These are phyloP conservation scores for Strigamia maritima DNA, from an alignment of 2,888 invertebrate species.

Conservation along the genomic window DNA sequence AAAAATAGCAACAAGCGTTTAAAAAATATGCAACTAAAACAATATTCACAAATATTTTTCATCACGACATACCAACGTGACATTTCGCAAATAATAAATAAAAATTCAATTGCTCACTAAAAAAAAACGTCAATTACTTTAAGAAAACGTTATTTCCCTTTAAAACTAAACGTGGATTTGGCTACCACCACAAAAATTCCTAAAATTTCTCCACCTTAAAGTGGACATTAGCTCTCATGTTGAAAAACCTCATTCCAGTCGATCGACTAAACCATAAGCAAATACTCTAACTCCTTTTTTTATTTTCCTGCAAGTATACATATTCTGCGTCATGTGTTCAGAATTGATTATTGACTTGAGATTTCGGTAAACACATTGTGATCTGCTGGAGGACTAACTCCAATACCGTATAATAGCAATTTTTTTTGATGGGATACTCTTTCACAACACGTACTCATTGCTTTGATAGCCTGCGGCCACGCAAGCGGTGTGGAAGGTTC, in stretches of 20 bases:
- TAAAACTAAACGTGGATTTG: background rate
- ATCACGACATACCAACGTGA: no score
- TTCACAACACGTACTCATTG: slow-evolving; percentile 22
- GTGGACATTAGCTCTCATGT: background rate
- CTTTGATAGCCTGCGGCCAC: slow-evolving; percentile 30
- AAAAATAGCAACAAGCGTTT: no score
- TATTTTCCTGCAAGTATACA: background rate
- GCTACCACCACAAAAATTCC: background rate
- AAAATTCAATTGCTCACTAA: no score
- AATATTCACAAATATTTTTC: no score
- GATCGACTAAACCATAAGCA: background rate
- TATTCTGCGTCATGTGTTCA: background rate
- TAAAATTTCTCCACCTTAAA: background rate
- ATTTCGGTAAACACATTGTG: slow-evolving; percentile 1
- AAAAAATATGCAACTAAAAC: no score
- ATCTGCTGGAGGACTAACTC: background rate
- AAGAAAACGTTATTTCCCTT: background rate
- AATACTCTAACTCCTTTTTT: background rate
- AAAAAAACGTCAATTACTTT: no score
- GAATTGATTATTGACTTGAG: background rate
- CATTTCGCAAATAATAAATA: no score
- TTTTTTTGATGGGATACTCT: background rate
- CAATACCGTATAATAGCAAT: background rate
- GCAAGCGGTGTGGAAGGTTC: slow-evolving; percentile 15
- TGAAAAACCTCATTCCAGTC: background rate